These are phyloP conservation scores for Lytechinus variegatus DNA, from an alignment of 35 echinoderm and acorn worm species.

Conservation along the genomic window DNA sequence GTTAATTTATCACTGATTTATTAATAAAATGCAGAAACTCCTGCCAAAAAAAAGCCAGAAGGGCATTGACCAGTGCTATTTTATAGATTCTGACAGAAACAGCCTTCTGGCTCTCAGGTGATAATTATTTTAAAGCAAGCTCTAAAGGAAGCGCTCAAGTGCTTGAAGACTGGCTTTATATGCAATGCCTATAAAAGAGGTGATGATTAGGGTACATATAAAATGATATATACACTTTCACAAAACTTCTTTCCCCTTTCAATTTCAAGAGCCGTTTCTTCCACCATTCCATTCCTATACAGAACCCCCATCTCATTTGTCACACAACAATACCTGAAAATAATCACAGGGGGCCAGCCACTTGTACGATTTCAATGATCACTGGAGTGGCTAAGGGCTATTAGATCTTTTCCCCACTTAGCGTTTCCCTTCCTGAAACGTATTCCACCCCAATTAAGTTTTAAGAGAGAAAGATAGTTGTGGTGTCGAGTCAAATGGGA, in stretches of 20 bases:
- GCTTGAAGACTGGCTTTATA: background rate
- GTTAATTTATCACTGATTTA: too few species aligned
- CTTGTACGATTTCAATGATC: background rate
- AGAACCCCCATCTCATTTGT: background rate
- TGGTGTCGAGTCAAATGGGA: background rate
- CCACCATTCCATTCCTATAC: background rate
- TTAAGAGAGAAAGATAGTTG: background rate
- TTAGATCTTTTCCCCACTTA: background rate
- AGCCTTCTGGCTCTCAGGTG: too few species aligned
- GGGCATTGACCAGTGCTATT: too few species aligned
- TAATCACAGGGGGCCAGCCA: background rate
- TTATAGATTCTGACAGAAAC: too few species aligned
- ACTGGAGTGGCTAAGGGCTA: background rate
- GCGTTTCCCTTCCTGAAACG: background rate
- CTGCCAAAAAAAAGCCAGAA: too few species aligned
- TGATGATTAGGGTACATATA: background rate
- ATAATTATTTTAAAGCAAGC: background rate
- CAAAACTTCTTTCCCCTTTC: background rate
- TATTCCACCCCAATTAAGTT: background rate
- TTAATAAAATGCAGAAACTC: too few species aligned
- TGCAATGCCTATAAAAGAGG: background rate
- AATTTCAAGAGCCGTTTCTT: background rate
- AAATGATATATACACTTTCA: background rate
- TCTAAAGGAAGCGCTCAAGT: background rate
- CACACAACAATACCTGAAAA: background rate